These are phyloP conservation scores for Chloroceryle aenea DNA, from an alignment of 2,113 vertebrate species.

Conservation along the genomic window DNA sequence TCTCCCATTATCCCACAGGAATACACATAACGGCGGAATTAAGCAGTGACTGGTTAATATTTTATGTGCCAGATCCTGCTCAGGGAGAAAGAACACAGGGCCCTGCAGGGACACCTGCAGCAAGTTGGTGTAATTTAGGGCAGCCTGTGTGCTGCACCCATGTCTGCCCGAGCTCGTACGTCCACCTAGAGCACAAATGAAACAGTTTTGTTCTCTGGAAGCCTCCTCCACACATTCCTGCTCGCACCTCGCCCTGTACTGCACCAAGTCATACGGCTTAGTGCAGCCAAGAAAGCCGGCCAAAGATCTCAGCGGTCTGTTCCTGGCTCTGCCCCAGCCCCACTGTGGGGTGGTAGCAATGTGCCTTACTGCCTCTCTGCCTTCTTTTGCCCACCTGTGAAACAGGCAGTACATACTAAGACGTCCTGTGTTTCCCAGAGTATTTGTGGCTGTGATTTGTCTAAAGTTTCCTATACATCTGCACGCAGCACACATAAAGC, in stretches of 20 bases:
- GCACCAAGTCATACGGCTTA: rapidly evolving
- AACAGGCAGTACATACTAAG: neutral
- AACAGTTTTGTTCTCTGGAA: neutral
- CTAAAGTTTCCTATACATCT: neutral
- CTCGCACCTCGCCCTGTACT: neutral
- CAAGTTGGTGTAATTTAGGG: neutral
- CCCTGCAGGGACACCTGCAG: neutral
- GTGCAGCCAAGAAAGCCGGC: neutral
- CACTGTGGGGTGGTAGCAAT: rapidly evolving
- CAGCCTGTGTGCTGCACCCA: neutral
- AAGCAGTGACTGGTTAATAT: neutral
- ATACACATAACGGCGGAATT: neutral
- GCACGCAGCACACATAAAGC: neutral
- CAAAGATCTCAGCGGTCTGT: neutral
- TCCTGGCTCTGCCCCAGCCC: neutral
- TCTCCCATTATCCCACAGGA: neutral
- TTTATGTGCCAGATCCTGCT: neutral
- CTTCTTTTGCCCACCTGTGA: neutral
- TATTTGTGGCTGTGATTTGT: neutral
- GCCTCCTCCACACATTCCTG: slow-evolving; percentile 26
- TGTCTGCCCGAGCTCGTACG: neutral
- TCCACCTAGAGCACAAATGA: neutral
- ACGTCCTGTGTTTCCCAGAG: neutral
- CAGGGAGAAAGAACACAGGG: neutral
- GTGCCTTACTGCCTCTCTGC: neutral